phyloP scores from a whole-genome alignment of 2,888 invertebrate genomes.

The Mechanitis messenoides region DNA sequence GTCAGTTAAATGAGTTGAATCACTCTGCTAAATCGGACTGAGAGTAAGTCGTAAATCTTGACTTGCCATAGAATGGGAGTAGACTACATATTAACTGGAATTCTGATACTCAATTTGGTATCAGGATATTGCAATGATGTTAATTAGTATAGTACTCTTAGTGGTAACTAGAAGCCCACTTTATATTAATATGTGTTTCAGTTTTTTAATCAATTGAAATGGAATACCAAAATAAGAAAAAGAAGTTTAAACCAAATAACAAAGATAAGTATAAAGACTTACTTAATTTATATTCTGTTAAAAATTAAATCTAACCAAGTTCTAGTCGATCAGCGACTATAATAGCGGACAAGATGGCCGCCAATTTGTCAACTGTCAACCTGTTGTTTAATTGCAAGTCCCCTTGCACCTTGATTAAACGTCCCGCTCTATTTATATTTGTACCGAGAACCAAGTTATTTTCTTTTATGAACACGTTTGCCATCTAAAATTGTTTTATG shows the following conservation, averaged over 20 bases:
- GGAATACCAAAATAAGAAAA: no score
- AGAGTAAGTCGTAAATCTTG: conserved; percentile 15
- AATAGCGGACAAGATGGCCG: conserved; percentile 35
- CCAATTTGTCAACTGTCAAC: conserved; percentile 70
- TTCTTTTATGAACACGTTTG: conserved; percentile 21
- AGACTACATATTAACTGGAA: conserved; percentile 14
- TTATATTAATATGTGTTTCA: no score
- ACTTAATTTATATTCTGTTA: no score
- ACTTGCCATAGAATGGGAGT: conserved; percentile 11
- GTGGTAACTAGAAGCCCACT: no score
- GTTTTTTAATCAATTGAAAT: no score
- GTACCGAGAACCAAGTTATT: conserved; percentile 27
- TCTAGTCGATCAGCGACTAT: conserved; percentile 5
- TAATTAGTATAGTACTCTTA: no score
- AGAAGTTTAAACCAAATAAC: no score
- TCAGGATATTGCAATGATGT: neutral
- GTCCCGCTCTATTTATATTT: conserved; percentile 47
- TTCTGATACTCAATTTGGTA: neutral
- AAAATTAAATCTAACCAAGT: neutral
- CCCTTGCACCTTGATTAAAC: conserved; percentile 65
- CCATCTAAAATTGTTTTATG: conserved; percentile 15
- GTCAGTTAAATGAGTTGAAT: conserved; percentile 20
- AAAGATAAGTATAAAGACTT: no score
- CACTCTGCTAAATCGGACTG: conserved; percentile 26
- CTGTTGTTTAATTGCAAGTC: conserved; percentile 61